Evolutionary conservation across 2,888 invertebrate genomes (phyloP).

Genomic region (Buathra laborator): DNA sequence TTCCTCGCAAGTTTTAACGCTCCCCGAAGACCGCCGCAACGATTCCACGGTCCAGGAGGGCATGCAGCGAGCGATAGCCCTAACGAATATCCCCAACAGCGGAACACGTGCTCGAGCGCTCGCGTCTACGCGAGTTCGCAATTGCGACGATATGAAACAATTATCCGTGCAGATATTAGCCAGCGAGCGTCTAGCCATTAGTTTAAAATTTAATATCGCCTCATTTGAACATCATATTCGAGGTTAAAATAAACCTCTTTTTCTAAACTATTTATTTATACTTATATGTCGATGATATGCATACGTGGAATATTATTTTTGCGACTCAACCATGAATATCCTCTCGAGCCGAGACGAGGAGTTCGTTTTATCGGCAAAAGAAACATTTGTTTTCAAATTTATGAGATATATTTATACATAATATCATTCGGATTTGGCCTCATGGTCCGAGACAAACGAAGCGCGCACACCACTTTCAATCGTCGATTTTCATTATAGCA

Average conservation of each 20-base stretch:
- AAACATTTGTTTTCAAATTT: too few species aligned
- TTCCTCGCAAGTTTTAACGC: conserved; percentile 13
- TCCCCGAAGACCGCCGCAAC: conserved; percentile 63
- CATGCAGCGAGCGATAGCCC: conserved; percentile 24
- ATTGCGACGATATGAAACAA: not conserved
- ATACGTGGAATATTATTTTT: too few species aligned
- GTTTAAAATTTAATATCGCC: not conserved
- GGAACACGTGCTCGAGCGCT: conserved; percentile 50
- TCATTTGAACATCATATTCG: not conserved
- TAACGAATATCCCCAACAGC: conserved; percentile 68
- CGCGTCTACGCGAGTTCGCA: not conserved
- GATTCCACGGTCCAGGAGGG: conserved; percentile 69
- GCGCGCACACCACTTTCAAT: too few species aligned
- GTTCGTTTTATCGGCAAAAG: too few species aligned
- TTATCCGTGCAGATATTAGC: not conserved
- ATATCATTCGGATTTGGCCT: too few species aligned
- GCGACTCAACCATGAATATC: too few species aligned
- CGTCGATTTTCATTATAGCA: too few species aligned
- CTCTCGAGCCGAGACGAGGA: too few species aligned
- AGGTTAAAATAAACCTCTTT: not conserved
- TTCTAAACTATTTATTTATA: not conserved
- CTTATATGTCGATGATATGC: too few species aligned
- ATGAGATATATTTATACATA: too few species aligned
- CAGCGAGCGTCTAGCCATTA: not conserved
- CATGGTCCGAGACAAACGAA: too few species aligned